phyloP scores from a whole-genome alignment of 2,888 invertebrate species.

The Acanthosepion esculentum region DNA sequence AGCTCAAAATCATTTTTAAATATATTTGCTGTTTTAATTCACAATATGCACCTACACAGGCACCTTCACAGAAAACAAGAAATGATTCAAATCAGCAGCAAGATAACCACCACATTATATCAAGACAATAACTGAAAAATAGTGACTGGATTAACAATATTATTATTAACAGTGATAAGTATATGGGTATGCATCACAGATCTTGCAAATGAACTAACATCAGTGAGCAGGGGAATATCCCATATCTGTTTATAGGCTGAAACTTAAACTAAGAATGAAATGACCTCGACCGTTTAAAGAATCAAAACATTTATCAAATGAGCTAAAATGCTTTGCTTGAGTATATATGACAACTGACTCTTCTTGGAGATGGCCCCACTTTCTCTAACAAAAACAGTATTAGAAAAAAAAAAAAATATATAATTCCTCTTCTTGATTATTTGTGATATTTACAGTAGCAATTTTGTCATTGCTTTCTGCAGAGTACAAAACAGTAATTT shows the following conservation, averaged over 20 bases:
- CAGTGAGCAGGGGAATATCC: too few species aligned
- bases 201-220: too few species aligned
- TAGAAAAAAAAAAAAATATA: background rate
- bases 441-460: background rate
- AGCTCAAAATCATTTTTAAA: too few species aligned
- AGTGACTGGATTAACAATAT: too few species aligned
- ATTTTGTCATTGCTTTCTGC: background rate
- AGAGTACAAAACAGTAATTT: background rate
- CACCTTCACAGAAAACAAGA: too few species aligned
- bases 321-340: background rate
- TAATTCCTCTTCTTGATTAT: background rate
- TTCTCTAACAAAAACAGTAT: background rate
- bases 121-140: too few species aligned
- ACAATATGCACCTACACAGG: too few species aligned
- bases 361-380: background rate
- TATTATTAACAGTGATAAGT: too few species aligned
- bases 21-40: too few species aligned
- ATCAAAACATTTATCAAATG: background rate
- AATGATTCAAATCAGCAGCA: too few species aligned
- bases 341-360: background rate
- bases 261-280: background rate
- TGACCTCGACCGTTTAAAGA: background rate
- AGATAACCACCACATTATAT: too few species aligned
- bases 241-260: background rate
- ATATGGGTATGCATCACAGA: too few species aligned